Percentiles rank a stretch among this genome's conserved stretches.
phyloP scores from a whole-genome alignment of 2,797 vertebrate species.

The Tympanoctomys barrerae region DNA sequence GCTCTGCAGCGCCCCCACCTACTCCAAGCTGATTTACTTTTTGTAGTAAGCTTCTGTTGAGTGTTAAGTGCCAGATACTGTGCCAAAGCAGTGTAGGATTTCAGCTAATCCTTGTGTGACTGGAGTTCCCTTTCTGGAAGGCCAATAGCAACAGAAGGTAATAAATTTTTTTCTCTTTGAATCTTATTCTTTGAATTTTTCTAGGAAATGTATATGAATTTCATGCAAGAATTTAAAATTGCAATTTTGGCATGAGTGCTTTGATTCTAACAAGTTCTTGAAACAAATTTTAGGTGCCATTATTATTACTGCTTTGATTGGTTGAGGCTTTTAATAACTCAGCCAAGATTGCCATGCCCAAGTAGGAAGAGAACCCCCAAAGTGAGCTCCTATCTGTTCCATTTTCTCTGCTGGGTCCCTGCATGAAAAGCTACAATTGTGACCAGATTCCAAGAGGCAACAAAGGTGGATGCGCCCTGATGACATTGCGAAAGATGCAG shows the following conservation, averaged over 20 bases:
- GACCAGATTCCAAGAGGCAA: background rate
- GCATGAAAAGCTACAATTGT: background rate
- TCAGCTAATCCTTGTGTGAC: background rate
- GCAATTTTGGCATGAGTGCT: background rate
- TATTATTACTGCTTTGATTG: background rate
- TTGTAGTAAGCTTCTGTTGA: background rate
- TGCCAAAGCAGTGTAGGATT: background rate
- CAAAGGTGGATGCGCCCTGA: background rate
- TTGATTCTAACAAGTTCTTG: background rate
- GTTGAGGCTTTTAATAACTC: background rate
- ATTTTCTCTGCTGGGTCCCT: background rate
- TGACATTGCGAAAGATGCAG: background rate
- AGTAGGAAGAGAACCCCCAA: background rate
- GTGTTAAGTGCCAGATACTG: background rate
- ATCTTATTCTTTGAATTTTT: background rate
- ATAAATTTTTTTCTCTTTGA: background rate
- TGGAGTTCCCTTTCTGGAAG: background rate
- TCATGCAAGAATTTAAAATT: background rate
- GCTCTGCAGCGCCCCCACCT: no score
- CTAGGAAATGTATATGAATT: no score
- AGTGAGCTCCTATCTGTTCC: background rate
- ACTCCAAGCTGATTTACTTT: background rate
- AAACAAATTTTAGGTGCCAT: background rate
- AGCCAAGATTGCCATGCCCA: background rate
- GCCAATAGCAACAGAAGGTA: background rate